A percentile compares a stretch with the other conserved stretches of the same genome.
These are phyloP conservation scores for Liposcelis brunnea DNA, from an alignment of 2,888 invertebrate genomes.

Conservation along the genomic window DNA sequence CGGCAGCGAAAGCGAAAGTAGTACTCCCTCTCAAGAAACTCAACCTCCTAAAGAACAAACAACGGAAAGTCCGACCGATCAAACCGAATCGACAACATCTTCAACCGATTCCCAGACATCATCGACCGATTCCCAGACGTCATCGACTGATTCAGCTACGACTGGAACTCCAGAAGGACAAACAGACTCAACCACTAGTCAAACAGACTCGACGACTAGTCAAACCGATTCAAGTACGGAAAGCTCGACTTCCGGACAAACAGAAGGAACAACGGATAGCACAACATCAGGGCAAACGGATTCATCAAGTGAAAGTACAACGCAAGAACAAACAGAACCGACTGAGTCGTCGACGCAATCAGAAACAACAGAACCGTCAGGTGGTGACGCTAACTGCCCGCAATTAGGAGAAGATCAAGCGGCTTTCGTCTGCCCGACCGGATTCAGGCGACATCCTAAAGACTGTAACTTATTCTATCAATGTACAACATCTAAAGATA, in stretches of 20 bases:
- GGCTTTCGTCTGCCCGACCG: constrained; percentile 60
- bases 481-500: constrained; percentile 43
- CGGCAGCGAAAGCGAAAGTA: constrained; percentile 15
- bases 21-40: constrained; percentile 17
- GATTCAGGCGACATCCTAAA: constrained; percentile 66
- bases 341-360: constrained; percentile 9
- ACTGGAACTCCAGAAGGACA: constrained; percentile 5
- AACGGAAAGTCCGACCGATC: constrained; percentile 13
- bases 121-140: constrained; percentile 10
- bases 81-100: constrained; percentile 8
- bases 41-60: constrained; percentile 18
- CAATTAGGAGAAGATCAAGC: constrained; percentile 51
- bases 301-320: constrained; percentile 13
- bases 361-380: constrained; percentile 1
- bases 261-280: constrained; percentile 4
- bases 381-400: constrained; percentile 28
- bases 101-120: constrained; percentile 12
- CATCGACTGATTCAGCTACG: constrained; percentile 11
- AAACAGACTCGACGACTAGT: constrained; percentile 2
- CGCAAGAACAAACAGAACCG: constrained; percentile 11
- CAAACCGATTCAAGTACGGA: constrained; percentile 9
- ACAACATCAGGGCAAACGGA: constrained; percentile 10
- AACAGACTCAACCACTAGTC: neutral
- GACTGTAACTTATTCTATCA: constrained; percentile 73
- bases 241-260: neutral